A percentile compares a stretch with the other conserved stretches of the same genome.
These are phyloP conservation scores for Noctuana brunneofusca DNA, from an alignment of 2,888 invertebrate species.

Conservation along the genomic window DNA sequence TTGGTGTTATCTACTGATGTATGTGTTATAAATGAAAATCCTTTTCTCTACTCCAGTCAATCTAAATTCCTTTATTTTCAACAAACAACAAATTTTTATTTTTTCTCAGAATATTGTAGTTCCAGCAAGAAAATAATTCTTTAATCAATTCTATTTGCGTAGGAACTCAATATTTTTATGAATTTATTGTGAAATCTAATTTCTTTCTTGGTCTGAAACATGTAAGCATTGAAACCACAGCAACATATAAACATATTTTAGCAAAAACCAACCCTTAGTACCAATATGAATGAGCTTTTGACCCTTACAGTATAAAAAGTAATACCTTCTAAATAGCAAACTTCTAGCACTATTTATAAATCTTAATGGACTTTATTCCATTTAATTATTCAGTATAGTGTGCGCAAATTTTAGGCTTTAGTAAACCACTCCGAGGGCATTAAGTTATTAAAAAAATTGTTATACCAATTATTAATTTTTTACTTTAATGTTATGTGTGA, in stretches of 20 bases:
- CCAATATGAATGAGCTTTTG: conserved; percentile 5
- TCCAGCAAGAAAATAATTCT: no score
- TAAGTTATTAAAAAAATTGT: conserved; percentile 13
- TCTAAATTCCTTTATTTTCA: background rate
- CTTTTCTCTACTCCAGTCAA: no score
- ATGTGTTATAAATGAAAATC: no score
- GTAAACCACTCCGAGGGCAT: conserved; percentile 29
- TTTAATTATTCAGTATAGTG: conserved; percentile 20
- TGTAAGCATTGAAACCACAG: background rate
- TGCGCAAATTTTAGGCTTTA: conserved; percentile 23
- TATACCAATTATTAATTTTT: conserved; percentile 18
- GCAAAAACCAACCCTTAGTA: background rate
- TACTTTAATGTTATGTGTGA: conserved; percentile 14
- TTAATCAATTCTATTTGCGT: background rate
- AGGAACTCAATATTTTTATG: background rate
- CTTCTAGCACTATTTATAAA: conserved; percentile 24
- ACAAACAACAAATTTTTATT: background rate
- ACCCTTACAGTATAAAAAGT: conserved; percentile 22
- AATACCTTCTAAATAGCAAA: conserved; percentile 32
- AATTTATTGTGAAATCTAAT: background rate
- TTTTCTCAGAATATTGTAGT: conserved; percentile 2
- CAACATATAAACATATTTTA: background rate
- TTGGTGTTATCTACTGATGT: no score
- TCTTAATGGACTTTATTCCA: conserved; percentile 22
- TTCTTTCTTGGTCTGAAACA: background rate